phyloP scores from a whole-genome alignment of 2,113 vertebrate genomes.

The Tetrax tetrax region DNA sequence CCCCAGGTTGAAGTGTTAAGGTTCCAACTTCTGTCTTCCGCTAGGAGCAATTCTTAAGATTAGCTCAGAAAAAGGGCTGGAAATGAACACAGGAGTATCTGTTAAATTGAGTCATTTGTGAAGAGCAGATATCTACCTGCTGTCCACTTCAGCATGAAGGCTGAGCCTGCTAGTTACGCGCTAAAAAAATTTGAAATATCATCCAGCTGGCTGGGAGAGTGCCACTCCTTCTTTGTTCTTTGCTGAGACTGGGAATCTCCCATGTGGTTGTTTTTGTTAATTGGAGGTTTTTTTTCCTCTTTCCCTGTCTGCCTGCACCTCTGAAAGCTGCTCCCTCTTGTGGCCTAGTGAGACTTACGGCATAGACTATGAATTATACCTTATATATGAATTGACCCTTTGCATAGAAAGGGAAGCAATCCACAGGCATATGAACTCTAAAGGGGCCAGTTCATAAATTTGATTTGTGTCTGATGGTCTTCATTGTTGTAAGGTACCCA shows the following conservation, averaged over 20 bases:
- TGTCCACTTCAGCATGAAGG: neutral
- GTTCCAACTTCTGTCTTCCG: neutral
- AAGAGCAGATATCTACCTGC: neutral
- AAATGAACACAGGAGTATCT: neutral
- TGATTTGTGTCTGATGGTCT: neutral
- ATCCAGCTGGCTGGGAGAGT: neutral
- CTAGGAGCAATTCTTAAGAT: neutral
- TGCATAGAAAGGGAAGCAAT: neutral
- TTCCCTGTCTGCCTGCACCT: neutral
- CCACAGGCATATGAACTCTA: neutral
- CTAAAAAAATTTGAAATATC: neutral
- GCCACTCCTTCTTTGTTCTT: neutral
- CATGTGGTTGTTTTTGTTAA: neutral
- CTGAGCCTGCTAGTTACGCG: neutral
- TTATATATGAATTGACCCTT: neutral
- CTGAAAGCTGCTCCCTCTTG: conserved; percentile 63
- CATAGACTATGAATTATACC: neutral
- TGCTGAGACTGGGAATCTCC: neutral
- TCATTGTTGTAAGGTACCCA: neutral
- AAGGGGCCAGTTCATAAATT: neutral
- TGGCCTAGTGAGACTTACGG: conserved; percentile 32
- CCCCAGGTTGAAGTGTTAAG: neutral
- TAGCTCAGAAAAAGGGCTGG: neutral
- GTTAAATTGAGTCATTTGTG: neutral
- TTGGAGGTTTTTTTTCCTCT: neutral